Conservation (phyloP, 2,113 vertebrate genomes). For the Micronycteris hirsuta region DNA sequence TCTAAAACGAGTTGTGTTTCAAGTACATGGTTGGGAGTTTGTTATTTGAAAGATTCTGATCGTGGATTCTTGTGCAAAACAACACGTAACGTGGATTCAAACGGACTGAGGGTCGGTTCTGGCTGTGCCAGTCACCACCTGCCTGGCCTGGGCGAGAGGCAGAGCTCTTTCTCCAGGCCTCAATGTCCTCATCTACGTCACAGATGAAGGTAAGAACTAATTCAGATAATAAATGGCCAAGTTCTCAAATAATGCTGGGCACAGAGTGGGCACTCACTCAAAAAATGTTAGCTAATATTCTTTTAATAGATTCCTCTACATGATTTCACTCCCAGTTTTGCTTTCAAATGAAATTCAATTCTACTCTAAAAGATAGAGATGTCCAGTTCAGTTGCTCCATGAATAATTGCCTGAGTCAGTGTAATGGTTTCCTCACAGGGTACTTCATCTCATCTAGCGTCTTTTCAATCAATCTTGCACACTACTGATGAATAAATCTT, state of each 20-base stretch:
- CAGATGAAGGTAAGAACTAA: not conserved
- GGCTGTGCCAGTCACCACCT: no score
- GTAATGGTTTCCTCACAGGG: not conserved
- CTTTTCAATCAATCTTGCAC: not conserved
- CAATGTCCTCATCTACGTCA: not conserved
- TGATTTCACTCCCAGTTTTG: not conserved
- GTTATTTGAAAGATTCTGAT: not conserved
- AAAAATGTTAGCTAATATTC: not conserved
- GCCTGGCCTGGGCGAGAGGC: not conserved
- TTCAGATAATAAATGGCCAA: not conserved
- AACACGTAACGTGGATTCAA: not conserved
- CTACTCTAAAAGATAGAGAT: not conserved
- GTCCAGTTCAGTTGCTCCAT: not conserved
- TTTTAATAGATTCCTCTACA: not conserved
- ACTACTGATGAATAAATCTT: not conserved
- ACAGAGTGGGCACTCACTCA: not conserved
- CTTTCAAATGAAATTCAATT: not conserved
- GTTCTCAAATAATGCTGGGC: not conserved
- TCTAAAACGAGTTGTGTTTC: not conserved
- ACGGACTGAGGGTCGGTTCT: not conserved
- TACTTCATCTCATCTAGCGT: not conserved
- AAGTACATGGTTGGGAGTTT: not conserved
- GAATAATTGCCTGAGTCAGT: not conserved
- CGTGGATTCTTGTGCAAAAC: not conserved
- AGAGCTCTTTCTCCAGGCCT: not conserved